phyloP scores from a whole-genome alignment of 2,888 invertebrate species.

The Andrena chrysosceles region DNA sequence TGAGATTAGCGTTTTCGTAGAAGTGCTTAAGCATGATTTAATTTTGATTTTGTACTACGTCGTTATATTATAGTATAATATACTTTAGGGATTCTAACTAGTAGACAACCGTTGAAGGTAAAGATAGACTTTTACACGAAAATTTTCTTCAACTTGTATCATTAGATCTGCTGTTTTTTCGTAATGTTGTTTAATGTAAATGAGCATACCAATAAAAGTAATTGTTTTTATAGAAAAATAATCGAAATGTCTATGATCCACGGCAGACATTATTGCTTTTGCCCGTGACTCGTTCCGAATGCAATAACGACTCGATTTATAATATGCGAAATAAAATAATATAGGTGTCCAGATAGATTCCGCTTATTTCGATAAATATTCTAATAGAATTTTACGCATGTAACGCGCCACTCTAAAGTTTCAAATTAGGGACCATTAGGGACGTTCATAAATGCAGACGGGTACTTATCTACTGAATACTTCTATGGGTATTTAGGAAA shows the following conservation, averaged over 20 bases:
- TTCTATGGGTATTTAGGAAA: too few species aligned
- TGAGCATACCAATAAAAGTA: slow-evolving; percentile 26
- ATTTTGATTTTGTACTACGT: slow-evolving; percentile 37
- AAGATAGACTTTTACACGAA: slow-evolving; percentile 39
- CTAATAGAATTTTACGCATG: background rate
- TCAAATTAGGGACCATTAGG: too few species aligned
- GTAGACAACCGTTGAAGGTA: background rate
- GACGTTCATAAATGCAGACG: background rate
- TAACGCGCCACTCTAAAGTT: background rate
- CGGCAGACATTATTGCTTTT: background rate
- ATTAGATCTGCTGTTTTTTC: slow-evolving; percentile 34
- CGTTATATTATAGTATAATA: background rate
- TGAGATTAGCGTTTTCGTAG: background rate
- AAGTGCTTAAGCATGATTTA: slow-evolving; percentile 47
- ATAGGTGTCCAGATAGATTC: background rate
- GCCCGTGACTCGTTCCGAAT: too few species aligned
- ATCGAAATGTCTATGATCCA: slow-evolving; percentile 18
- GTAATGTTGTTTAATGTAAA: slow-evolving; percentile 27
- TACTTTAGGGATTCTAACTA: slow-evolving; percentile 5
- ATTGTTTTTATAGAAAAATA: slow-evolving; percentile 59
- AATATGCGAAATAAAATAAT: background rate
- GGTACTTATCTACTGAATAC: too few species aligned
- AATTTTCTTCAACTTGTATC: slow-evolving; percentile 35
- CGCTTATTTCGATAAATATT: background rate
- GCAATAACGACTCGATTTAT: background rate